Percentiles rank a stretch among this genome's conserved stretches.
Conservation (phyloP, 2,113 vertebrate genomes). For the Oenanthe oenanthe region DNA sequence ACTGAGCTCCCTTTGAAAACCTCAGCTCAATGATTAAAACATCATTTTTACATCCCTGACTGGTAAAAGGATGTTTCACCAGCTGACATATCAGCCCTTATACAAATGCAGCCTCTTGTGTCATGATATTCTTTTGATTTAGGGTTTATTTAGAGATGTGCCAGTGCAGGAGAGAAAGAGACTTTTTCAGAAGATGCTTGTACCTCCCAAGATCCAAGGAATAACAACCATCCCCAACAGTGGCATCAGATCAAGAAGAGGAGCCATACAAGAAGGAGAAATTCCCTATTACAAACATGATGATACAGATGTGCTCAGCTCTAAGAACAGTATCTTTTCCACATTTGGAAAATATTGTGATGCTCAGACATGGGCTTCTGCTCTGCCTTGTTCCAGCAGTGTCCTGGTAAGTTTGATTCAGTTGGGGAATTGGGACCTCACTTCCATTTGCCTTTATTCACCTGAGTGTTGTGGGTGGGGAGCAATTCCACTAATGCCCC, state of each 20-base stretch:
- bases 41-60: not conserved
- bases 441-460: not conserved
- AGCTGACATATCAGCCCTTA: not conserved
- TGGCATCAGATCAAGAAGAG: not conserved
- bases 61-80: not conserved
- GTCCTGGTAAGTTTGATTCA: constrained; percentile 42
- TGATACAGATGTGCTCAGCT: not conserved
- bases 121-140: not conserved
- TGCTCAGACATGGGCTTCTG: not conserved
- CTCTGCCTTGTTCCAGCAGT: not conserved
- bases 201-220: not conserved
- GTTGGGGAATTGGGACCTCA: not conserved
- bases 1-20: not conserved
- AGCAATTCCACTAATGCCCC: not conserved
- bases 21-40: not conserved
- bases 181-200: not conserved
- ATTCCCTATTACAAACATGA: not conserved
- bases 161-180: not conserved
- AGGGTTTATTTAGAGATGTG: not conserved
- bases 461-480: not conserved
- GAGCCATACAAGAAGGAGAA: not conserved
- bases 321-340: not conserved
- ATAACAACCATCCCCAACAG: not conserved
- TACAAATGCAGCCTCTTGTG: not conserved
- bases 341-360: not conserved